A percentile compares a stretch with the other conserved stretches of the same genome.
phyloP scores from a whole-genome alignment of 2,113 vertebrate genomes.

The Scopus umbretta region DNA sequence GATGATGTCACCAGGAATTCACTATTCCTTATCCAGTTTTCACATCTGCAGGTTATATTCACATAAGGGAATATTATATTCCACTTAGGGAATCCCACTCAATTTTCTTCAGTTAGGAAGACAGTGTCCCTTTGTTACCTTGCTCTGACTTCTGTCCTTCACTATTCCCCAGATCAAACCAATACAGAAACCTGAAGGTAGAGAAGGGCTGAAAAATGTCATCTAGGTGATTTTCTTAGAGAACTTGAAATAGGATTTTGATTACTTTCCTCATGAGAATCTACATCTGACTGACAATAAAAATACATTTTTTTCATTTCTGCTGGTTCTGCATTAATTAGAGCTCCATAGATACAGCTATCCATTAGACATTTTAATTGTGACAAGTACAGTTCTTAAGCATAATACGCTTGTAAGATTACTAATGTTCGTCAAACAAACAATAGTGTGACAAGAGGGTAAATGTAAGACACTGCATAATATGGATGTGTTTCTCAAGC shows the following conservation, averaged over 20 bases:
- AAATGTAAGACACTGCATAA: background rate
- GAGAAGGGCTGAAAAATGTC: background rate
- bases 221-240: background rate
- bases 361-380: background rate
- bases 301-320: background rate
- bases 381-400: background rate
- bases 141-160: background rate
- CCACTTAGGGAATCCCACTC: background rate
- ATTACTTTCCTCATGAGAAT: background rate
- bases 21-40: background rate
- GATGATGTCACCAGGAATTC: background rate
- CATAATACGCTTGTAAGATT: background rate
- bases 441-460: background rate
- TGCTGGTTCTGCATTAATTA: background rate
- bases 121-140: background rate
- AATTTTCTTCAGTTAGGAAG: background rate
- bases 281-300: background rate
- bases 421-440: background rate
- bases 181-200: background rate
- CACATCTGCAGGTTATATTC: background rate
- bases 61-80: background rate
- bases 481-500: background rate
- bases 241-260: background rate
- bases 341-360: background rate
- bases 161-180: background rate